Conservation (phyloP, 2,888 invertebrate genomes). For the Beris chalybata region DNA sequence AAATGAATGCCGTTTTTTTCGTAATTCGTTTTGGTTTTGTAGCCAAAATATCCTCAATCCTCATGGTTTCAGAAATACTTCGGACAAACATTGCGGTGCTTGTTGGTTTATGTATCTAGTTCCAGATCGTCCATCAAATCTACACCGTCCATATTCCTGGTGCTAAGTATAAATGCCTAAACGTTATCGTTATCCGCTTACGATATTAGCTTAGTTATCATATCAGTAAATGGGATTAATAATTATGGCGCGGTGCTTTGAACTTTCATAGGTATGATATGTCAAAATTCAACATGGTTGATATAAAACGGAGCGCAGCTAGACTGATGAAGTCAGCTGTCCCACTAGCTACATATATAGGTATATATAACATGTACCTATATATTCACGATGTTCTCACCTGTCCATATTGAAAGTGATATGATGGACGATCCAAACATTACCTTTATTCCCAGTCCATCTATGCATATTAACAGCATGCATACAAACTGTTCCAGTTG, state of each 20-base stretch:
- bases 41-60: background rate
- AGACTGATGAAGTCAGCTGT: no score
- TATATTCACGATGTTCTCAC: background rate
- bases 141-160: background rate
- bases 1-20: background rate
- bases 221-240: slow-evolving; percentile 49
- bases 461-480: no score
- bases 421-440: background rate
- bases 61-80: background rate
- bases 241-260: slow-evolving; percentile 47
- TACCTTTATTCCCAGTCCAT: background rate
- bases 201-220: slow-evolving; percentile 51
- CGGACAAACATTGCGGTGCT: background rate
- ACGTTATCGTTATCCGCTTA: slow-evolving; percentile 34
- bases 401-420: background rate
- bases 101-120: no score
- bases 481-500: no score
- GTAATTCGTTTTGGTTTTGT: background rate
- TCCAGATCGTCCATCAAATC: no score
- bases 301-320: background rate
- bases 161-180: slow-evolving; percentile 7
- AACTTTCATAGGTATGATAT: slow-evolving; percentile 39
- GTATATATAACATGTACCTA: background rate
- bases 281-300: slow-evolving; percentile 34
- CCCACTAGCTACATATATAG: background rate